Evolutionary conservation across 2,113 vertebrate species (phyloP).

Genomic region (Nestor notabilis): DNA sequence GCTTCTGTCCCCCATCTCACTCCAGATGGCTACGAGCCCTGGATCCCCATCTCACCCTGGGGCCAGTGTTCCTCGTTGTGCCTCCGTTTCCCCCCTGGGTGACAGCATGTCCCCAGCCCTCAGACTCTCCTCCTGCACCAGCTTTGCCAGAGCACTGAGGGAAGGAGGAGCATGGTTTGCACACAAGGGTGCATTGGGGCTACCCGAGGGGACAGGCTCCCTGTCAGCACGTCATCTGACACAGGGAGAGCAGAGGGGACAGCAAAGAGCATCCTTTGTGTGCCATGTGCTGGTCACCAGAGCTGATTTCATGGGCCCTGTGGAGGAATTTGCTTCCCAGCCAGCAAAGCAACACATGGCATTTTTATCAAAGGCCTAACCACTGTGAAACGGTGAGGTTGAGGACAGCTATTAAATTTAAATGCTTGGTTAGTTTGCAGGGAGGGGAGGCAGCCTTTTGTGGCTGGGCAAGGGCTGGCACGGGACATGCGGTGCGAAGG

Average conservation of each 20-base stretch:
- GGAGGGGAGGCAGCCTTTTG: neutral
- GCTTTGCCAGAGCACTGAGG: neutral
- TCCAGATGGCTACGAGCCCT: accelerated
- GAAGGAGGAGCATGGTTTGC: neutral
- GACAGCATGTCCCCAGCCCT: accelerated
- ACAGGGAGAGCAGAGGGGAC: neutral
- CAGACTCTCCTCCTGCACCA: neutral
- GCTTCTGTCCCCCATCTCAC: accelerated
- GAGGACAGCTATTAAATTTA: neutral
- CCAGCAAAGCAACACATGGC: neutral
- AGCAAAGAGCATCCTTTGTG: neutral
- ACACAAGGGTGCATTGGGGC: accelerated
- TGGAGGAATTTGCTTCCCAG: neutral
- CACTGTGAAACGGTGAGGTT: neutral
- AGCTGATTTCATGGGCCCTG: accelerated
- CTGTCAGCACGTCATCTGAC: neutral
- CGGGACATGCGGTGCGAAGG: neutral
- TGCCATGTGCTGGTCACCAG: accelerated
- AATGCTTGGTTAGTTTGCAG: conserved; percentile 25
- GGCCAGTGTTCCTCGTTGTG: accelerated
- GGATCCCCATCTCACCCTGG: accelerated
- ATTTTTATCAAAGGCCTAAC: neutral
- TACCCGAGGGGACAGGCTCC: neutral
- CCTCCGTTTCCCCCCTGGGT: accelerated
- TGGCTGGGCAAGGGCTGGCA: conserved; percentile 25